Conservation (phyloP, 2,888 invertebrate species). For the Eristalinus aeneus region DNA sequence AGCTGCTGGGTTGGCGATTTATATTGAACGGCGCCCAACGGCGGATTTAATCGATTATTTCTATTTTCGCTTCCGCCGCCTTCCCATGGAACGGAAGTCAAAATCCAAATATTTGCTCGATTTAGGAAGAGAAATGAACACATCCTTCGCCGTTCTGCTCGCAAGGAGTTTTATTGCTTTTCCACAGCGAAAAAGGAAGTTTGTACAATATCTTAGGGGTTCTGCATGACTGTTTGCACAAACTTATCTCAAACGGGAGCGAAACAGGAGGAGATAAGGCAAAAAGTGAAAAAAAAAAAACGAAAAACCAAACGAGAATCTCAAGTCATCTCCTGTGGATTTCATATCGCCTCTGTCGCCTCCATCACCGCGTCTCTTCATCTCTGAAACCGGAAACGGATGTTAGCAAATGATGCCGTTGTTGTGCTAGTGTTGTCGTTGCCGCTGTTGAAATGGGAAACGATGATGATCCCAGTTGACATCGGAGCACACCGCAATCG, state of each 20-base stretch:
- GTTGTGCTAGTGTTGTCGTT: conserved; percentile 20
- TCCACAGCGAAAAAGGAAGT: conserved; percentile 59
- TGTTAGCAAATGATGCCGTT: conserved; percentile 56
- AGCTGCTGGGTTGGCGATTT: background rate
- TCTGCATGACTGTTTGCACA: conserved; percentile 59
- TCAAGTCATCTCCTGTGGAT: conserved; percentile 58
- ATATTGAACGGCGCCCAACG: conserved; percentile 28
- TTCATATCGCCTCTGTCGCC: conserved; percentile 1
- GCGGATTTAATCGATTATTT: conserved; percentile 48
- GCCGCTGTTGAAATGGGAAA: background rate
- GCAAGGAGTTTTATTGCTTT: conserved; percentile 65
- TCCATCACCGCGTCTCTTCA: conserved; percentile 7
- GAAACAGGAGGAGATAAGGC: background rate
- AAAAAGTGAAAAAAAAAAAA: conserved; percentile 1
- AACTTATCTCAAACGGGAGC: conserved; percentile 41
- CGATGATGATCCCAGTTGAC: conserved; percentile 38
- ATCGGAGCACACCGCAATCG: conserved; percentile 30
- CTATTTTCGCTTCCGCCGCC: conserved; percentile 22
- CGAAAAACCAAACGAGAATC: background rate
- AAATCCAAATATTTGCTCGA: conserved; percentile 70
- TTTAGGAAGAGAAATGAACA: conserved; percentile 67
- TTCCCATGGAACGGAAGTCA: conserved; percentile 50
- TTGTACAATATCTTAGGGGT: conserved; percentile 64
- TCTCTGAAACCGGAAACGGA: conserved; percentile 61
- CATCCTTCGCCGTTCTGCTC: conserved; percentile 51